phyloP scores from a whole-genome alignment of 1,140 invertebrate genomes.

The Neomicropteryx cornuta region DNA sequence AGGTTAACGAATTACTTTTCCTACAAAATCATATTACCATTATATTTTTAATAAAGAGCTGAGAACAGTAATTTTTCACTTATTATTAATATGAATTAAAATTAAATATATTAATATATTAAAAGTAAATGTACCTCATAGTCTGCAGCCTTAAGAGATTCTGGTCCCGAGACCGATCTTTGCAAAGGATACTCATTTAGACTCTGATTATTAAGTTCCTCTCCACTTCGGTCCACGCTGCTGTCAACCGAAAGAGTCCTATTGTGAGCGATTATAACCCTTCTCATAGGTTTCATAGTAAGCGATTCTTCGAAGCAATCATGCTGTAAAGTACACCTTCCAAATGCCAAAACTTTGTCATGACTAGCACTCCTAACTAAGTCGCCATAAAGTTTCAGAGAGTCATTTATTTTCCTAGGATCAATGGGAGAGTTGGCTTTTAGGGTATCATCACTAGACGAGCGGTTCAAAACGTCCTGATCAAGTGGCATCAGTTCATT shows the following conservation, averaged over 20 bases:
- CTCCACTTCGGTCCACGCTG: slow-evolving; percentile 38
- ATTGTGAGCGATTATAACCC: slow-evolving; percentile 22
- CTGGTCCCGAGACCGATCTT: slow-evolving; percentile 58
- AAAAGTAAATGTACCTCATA: no score
- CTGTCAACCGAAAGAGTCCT: slow-evolving; percentile 33
- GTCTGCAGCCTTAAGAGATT: slow-evolving; percentile 40
- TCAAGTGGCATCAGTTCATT: slow-evolving; percentile 15
- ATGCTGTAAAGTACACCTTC: no score
- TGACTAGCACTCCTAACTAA: slow-evolving; percentile 14
- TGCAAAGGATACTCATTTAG: slow-evolving; percentile 33
- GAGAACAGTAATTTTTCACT: slow-evolving; percentile 15
- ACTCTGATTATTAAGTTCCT: slow-evolving; percentile 13
- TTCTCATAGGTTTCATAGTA: slow-evolving; percentile 20
- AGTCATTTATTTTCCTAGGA: slow-evolving; percentile 34
- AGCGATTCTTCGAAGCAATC: neutral
- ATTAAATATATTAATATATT: no score
- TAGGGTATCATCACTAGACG: slow-evolving; percentile 26
- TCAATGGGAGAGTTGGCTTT: slow-evolving; percentile 36
- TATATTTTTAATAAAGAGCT: no score
- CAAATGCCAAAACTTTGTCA: no score
- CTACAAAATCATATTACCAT: no score
- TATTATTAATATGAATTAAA: no score
- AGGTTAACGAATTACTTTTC: no score
- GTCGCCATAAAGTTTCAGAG: slow-evolving; percentile 30
- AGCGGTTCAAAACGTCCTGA: slow-evolving; percentile 16